phyloP scores from a whole-genome alignment of 2,113 vertebrate species.

The Calidris pugnax region DNA sequence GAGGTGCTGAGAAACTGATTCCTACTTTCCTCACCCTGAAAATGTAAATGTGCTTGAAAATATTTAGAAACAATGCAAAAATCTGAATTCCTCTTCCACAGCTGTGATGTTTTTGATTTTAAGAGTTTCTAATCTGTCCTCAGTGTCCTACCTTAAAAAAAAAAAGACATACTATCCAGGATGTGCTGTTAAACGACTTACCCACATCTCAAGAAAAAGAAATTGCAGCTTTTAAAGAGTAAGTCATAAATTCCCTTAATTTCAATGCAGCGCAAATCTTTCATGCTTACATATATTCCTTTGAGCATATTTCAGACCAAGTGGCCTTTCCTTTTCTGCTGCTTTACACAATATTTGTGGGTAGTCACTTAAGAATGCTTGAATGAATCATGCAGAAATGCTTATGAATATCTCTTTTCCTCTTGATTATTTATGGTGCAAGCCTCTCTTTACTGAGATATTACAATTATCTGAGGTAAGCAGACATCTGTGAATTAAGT shows the following conservation, averaged over 20 bases:
- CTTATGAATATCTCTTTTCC: background rate
- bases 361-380: background rate
- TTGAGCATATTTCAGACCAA: background rate
- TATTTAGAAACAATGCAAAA: background rate
- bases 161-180: background rate
- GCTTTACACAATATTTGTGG: slow-evolving; percentile 15
- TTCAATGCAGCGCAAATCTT: background rate
- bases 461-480: background rate
- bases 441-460: background rate
- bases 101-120: background rate
- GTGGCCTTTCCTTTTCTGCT: background rate
- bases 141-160: background rate
- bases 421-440: background rate
- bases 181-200: background rate
- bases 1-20: background rate
- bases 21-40: background rate
- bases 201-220: background rate
- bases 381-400: background rate
- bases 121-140: background rate
- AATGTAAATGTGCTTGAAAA: background rate
- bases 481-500: background rate
- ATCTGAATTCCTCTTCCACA: background rate
- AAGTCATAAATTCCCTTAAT: background rate
- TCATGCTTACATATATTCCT: background rate
- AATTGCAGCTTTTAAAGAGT: background rate